Conservation (phyloP, 2,797 vertebrate genomes). For the Psittacula derbiana region DNA sequence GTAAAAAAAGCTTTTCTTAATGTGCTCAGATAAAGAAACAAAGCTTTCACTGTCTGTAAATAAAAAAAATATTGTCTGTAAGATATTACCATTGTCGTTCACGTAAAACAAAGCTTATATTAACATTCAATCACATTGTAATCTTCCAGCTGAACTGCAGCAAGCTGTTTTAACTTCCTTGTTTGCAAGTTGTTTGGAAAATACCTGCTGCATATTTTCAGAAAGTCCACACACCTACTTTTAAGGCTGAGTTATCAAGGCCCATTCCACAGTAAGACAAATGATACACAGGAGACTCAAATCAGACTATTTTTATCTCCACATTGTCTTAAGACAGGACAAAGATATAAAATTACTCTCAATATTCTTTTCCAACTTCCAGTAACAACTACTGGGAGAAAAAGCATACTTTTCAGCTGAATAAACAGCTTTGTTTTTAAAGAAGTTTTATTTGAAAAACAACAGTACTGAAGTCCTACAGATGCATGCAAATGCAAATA, state of each 20-base stretch:
- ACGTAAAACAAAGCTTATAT: neutral
- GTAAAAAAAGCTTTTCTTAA: neutral
- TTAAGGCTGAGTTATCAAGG: neutral
- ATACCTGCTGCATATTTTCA: neutral
- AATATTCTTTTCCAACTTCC: neutral
- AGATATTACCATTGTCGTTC: neutral
- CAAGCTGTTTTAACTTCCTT: neutral
- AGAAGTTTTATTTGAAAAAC: neutral
- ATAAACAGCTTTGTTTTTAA: neutral
- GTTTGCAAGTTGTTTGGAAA: neutral
- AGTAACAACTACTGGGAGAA: neutral
- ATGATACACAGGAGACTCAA: neutral
- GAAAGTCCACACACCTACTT: neutral
- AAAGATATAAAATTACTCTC: neutral
- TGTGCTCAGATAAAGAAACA: neutral
- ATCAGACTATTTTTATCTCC: neutral
- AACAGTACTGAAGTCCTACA: neutral
- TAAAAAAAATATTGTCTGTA: neutral
- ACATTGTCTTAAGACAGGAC: neutral
- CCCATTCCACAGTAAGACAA: neutral
- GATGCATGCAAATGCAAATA: neutral
- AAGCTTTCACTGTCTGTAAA: neutral
- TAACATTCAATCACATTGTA: neutral
- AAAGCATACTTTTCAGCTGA: neutral
- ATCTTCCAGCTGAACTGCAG: neutral